Evolutionary conservation across 2,113 vertebrate genomes (phyloP), one percentile per base, ranked within the genome.

Genomic region (Phaethon lepturus): DNA sequence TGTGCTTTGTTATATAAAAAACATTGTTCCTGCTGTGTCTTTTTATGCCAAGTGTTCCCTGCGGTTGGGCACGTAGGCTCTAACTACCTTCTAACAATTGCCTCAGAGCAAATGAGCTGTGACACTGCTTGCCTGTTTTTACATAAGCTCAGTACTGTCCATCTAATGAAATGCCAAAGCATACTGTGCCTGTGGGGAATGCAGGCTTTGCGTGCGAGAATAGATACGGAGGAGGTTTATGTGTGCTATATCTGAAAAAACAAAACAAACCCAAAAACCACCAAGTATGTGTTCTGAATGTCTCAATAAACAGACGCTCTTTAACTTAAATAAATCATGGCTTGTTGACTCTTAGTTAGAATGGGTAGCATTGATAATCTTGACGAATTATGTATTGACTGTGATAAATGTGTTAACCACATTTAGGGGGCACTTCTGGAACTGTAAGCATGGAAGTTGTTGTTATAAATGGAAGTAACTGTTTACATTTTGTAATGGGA

Each of bases 131-230:
- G 85, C 78, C 88, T 95, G 9, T 92, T 95, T 95, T 94, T 72
- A 94, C 95, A 10, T 84, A 94, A 95, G 64, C 71, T 94, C 56
- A 88, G 0, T 71, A 28, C 59, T 95, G 92, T 96, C 94, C 77
- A 17, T 91, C 85, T 92, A 94, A 95, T 88, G 85, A 97, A 95
- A 91, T 67, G 60, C 81, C 91, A 42, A 92, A 86, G 66, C 52
- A 40, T 52, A 55, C 17, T 78, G 50, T 88, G 88, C 90, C 77
- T 75, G 35, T 90, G 85, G 90, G 90, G 90, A 92, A 92, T 75
- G 33, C 44, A 68, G 74, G 31, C 73, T 88, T 78, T 67, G n/a
- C 60, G 68, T 78, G 81, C 55, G 78, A 60, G 60, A 71, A 49
- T 11, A 35, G 56, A 62, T 85, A 86, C 13, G 49, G 42, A 90